A percentile compares a stretch with the other conserved stretches of the same genome.
These are phyloP conservation scores for Ctenicera cuprea DNA, from an alignment of 2,888 invertebrate genomes.

Conservation along the genomic window DNA sequence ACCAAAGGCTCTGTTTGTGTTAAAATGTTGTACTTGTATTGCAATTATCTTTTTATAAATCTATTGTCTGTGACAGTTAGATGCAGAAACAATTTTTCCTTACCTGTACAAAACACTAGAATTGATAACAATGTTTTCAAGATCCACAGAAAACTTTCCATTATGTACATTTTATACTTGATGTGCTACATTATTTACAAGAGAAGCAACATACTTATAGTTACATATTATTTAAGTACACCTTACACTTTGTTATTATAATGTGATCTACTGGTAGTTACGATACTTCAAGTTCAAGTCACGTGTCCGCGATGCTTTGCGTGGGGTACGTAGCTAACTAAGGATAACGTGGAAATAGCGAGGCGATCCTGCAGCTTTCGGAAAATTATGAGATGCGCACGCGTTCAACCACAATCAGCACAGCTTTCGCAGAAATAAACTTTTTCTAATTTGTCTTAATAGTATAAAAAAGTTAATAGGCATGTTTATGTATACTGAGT, in stretches of 20 bases:
- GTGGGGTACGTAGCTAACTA: slow-evolving; percentile 34
- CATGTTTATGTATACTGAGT: slow-evolving; percentile 3
- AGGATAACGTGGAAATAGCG: slow-evolving; percentile 40
- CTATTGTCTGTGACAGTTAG: too few species aligned
- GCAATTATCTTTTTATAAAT: too few species aligned
- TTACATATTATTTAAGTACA: slow-evolving; percentile 26
- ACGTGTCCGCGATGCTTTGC: slow-evolving; percentile 38
- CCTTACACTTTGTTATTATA: slow-evolving; percentile 18
- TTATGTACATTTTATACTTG: slow-evolving; percentile 33
- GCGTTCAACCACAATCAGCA: slow-evolving; percentile 34
- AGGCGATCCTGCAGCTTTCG: slow-evolving; percentile 41
- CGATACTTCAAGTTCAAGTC: slow-evolving; percentile 29
- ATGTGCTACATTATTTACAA: slow-evolving; percentile 31
- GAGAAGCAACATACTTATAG: background rate
- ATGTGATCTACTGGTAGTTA: background rate
- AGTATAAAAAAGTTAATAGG: background rate
- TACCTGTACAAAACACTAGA: slow-evolving; percentile 39
- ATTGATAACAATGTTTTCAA: slow-evolving; percentile 36
- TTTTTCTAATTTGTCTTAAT: slow-evolving; percentile 11
- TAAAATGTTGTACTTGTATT: too few species aligned
- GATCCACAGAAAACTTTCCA: slow-evolving; percentile 28
- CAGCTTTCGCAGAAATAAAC: slow-evolving; percentile 17
- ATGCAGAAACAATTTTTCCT: too few species aligned
- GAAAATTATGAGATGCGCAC: slow-evolving; percentile 43
- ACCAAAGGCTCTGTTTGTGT: too few species aligned